These are phyloP conservation scores for Eilema depressum DNA, from an alignment of 2,888 invertebrate species.

Conservation along the genomic window DNA sequence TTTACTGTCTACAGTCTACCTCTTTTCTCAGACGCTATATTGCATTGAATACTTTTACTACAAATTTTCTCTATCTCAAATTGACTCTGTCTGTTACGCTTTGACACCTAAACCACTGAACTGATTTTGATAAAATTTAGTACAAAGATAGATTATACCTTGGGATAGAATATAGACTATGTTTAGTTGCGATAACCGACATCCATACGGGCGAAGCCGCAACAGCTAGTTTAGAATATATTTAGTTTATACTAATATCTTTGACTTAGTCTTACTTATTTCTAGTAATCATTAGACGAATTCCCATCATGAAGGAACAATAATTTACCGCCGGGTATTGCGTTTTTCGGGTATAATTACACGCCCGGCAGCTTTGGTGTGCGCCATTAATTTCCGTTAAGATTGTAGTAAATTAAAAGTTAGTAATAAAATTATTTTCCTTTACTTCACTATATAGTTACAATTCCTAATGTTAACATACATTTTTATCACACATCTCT, in stretches of 20 bases:
- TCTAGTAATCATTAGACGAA: background rate
- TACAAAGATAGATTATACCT: no score
- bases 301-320: background rate
- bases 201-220: no score
- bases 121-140: no score
- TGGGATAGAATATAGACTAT: no score
- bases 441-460: background rate
- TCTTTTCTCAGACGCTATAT: background rate
- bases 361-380: background rate
- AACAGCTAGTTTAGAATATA: background rate
- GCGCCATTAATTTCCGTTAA: background rate
- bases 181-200: no score
- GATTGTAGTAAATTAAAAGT: background rate
- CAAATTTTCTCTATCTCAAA: background rate
- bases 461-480: background rate
- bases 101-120: no score
- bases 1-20: background rate
- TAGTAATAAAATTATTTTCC: background rate
- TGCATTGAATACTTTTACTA: background rate
- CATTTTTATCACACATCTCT: background rate
- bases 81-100: no score
- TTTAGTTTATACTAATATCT: background rate
- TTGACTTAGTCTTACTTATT: background rate
- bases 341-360: background rate
- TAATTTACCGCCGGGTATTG: background rate